Evolutionary conservation across 2,888 invertebrate species (phyloP).

Genomic region (Agrotis puta): DNA sequence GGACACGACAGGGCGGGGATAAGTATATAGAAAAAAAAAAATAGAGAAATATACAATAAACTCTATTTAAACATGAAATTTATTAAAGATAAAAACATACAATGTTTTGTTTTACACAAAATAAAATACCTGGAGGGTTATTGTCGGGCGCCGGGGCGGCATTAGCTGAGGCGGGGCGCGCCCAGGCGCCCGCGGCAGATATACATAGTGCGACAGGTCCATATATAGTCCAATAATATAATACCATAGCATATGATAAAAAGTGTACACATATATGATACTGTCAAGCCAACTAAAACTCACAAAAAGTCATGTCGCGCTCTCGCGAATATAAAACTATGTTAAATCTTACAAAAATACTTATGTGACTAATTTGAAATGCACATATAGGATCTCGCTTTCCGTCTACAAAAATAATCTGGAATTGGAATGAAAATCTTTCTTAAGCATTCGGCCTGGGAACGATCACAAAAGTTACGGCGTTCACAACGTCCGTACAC

Average conservation of each 20-base stretch:
- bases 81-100: slow-evolving; percentile 91
- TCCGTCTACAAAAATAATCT: slow-evolving; percentile 91
- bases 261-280: slow-evolving; percentile 89
- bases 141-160: slow-evolving; percentile 74
- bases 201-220: slow-evolving; percentile 88
- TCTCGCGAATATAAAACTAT: slow-evolving; percentile 89
- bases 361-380: slow-evolving; percentile 90
- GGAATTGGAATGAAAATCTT: slow-evolving; percentile 90
- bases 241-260: slow-evolving; percentile 89
- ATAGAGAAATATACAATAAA: slow-evolving; percentile 91
- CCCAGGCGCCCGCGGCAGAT: slow-evolving; percentile 72
- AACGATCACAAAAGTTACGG: slow-evolving; percentile 85
- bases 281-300: slow-evolving; percentile 89
- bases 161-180: slow-evolving; percentile 73
- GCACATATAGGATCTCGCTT: slow-evolving; percentile 90
- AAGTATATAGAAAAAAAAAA: slow-evolving; percentile 86
- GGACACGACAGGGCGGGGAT: slow-evolving; percentile 82
- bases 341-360: slow-evolving; percentile 91
- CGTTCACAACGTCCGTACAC: slow-evolving; percentile 85
- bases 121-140: slow-evolving; percentile 89
- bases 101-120: slow-evolving; percentile 90
- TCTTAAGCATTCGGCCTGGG: slow-evolving; percentile 86
- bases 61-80: slow-evolving; percentile 91
- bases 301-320: slow-evolving; percentile 89
- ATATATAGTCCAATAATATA: slow-evolving; percentile 89